Base-by-base conservation (phyloP, 2,113 vertebrate species). In the Apeltes quadracus region DNA sequence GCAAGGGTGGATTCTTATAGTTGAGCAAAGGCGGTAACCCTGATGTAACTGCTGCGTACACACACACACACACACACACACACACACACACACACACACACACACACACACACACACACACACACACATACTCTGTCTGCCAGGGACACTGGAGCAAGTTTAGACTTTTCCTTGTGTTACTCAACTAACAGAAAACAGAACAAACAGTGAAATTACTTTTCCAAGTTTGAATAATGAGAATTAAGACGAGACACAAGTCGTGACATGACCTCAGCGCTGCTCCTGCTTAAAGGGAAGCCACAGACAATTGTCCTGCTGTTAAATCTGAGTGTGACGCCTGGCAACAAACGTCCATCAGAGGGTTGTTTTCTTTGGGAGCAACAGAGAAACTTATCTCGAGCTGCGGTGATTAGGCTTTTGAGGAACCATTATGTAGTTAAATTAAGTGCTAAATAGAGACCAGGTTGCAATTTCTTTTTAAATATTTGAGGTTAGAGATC, bases 401-500 rank as follows among this genome's bases (percentile, higher is more conserved):
- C 74, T 62, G 77, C 61, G 34, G 78, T 64, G 51, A 90, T 89
- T 87, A 82, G 71, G 72, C 61, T 63, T 18, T 79, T 75, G 72
- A 82, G 64, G 59, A 72, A 44, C 81, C 79, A 89, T 92, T 91
- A 89, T 83, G 91, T 86, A 74, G 82, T 91, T 89, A 81, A 87
- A 85, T 82, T 61, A 88, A 89, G 80, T 79, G 83, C 55, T 64
- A 61, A 90, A 90, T 90, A 76, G 80, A 84, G 87, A 84, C 82
- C 89, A 90, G 85, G 55, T 84, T 86, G 62, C 62, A 51, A n/a
- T 44, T 44, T 44, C 10, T 43, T 43, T 63, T 68, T 20, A 73
- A 66, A 27, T 32, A 72, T 82, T 80, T 78, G 43, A 58, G 25
- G 43, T 13, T 5, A n/a, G 32, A 46, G 55, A 62, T 75, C 59